Conservation (phyloP, 2,888 invertebrate genomes). For the Sinotaia quadrata region DNA sequence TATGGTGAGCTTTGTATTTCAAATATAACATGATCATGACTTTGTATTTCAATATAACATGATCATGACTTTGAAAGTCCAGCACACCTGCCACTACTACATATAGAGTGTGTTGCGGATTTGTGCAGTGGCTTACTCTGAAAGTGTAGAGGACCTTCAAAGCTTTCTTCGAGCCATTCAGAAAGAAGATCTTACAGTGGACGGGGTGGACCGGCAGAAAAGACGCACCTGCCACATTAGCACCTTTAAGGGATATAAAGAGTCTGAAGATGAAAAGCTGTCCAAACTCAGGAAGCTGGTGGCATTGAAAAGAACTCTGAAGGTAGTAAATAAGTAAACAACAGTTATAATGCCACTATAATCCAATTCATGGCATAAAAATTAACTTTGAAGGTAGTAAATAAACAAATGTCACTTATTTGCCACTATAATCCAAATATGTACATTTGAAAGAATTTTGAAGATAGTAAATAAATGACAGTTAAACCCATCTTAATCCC, state of each 20-base stretch:
- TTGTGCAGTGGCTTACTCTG: not conserved
- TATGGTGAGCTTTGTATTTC: too few species aligned
- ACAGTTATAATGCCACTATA: too few species aligned
- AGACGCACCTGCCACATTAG: slow-evolving; percentile 46
- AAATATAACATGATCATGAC: too few species aligned
- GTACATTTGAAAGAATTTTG: slow-evolving; percentile 55
- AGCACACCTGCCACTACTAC: too few species aligned
- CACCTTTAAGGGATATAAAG: slow-evolving; percentile 30
- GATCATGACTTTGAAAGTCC: too few species aligned
- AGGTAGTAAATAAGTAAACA: slow-evolving; percentile 39
- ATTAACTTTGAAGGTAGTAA: slow-evolving; percentile 55
- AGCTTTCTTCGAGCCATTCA: slow-evolving; percentile 48
- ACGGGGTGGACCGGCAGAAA: slow-evolving; percentile 53
- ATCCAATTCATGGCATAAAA: slow-evolving; percentile 52
- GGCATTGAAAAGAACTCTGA: slow-evolving; percentile 56
- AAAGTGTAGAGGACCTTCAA: slow-evolving; percentile 46
- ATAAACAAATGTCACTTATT: not conserved
- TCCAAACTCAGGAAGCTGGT: slow-evolving; percentile 50
- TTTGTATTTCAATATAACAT: too few species aligned
- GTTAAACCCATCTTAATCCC: too few species aligned
- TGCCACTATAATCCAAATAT: too few species aligned
- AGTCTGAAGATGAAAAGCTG: slow-evolving; percentile 39
- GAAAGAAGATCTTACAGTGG: slow-evolving; percentile 52
- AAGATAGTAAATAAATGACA: too few species aligned
- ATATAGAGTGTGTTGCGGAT: too few species aligned